Evolutionary conservation across 2,113 vertebrate species (phyloP).

Genomic region (Austrofundulus limnaeus): DNA sequence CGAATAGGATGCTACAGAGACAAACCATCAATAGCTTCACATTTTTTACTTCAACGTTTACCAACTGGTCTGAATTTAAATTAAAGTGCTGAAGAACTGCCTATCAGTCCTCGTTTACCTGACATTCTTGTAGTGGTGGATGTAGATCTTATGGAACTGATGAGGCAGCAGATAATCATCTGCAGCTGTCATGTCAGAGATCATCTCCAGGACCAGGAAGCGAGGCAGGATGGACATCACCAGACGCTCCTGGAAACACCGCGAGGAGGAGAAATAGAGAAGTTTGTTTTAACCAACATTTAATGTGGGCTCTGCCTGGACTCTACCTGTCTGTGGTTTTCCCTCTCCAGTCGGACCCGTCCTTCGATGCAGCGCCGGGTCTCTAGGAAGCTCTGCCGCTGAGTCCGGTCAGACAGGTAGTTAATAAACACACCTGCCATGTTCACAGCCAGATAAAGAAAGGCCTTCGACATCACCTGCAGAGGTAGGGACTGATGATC

Average conservation of each 20-base stretch:
- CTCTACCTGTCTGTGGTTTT: constrained; percentile 88
- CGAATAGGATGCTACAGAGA: constrained; percentile 37
- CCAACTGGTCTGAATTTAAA: background rate
- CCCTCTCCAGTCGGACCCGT: constrained; percentile 85
- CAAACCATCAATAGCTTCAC: background rate
- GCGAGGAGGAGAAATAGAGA: fast-evolving
- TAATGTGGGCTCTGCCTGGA: constrained; percentile 1
- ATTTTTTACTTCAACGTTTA: background rate
- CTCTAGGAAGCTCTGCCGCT: constrained; percentile 91
- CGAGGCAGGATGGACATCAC: constrained; percentile 71
- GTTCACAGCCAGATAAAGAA: constrained; percentile 92
- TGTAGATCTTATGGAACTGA: constrained; percentile 73
- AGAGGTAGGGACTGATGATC: constrained; percentile 1
- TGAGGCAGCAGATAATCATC: constrained; percentile 62
- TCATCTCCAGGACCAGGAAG: constrained; percentile 72
- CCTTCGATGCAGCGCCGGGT: constrained; percentile 89
- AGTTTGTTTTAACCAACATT: background rate
- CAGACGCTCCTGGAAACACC: constrained; percentile 62
- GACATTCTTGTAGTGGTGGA: constrained; percentile 73
- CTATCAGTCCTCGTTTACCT: constrained; percentile 47
- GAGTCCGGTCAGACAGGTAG: constrained; percentile 88
- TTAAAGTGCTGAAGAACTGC: background rate
- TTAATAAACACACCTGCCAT: constrained; percentile 91
- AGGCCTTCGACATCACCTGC: constrained; percentile 84
- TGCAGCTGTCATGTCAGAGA: constrained; percentile 59